phyloP scores from a whole-genome alignment of 2,888 invertebrate genomes.

The Agrotis clavis region DNA sequence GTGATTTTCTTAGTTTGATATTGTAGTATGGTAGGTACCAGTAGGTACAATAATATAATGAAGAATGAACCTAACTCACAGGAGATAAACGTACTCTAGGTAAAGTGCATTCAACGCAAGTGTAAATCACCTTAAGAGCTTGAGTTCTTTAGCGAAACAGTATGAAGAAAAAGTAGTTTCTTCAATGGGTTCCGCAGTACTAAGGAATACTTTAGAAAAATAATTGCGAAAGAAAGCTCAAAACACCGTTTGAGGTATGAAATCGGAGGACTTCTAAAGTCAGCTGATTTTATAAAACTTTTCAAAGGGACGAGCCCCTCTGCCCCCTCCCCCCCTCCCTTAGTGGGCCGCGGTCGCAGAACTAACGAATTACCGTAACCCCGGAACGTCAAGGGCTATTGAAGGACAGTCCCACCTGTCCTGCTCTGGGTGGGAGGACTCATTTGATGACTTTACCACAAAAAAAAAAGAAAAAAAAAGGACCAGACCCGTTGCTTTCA shows the following conservation, averaged over 20 bases:
- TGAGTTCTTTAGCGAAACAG: conserved; percentile 4
- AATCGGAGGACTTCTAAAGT: background rate
- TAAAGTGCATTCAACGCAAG: conserved; percentile 40
- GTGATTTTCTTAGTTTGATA: too few species aligned
- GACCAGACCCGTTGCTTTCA: too few species aligned
- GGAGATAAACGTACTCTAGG: conserved; percentile 21
- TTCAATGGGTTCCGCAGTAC: background rate
- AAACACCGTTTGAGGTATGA: background rate
- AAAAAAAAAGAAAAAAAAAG: too few species aligned
- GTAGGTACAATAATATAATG: background rate
- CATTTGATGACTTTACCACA: too few species aligned
- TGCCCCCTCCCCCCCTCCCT: too few species aligned
- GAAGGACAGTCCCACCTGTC: too few species aligned
- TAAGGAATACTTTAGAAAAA: background rate
- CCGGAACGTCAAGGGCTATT: too few species aligned
- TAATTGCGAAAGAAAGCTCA: background rate
- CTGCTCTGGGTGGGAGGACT: too few species aligned
- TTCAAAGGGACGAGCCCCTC: too few species aligned
- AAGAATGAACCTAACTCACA: background rate
- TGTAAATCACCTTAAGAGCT: conserved; percentile 50
- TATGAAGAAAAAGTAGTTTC: conserved; percentile 12
- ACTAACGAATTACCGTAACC: too few species aligned
- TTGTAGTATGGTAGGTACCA: too few species aligned
- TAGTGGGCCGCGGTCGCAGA: too few species aligned
- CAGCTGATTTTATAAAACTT: background rate